Conservation (phyloP, 2,888 invertebrate genomes). For the Hetaerina titia region DNA sequence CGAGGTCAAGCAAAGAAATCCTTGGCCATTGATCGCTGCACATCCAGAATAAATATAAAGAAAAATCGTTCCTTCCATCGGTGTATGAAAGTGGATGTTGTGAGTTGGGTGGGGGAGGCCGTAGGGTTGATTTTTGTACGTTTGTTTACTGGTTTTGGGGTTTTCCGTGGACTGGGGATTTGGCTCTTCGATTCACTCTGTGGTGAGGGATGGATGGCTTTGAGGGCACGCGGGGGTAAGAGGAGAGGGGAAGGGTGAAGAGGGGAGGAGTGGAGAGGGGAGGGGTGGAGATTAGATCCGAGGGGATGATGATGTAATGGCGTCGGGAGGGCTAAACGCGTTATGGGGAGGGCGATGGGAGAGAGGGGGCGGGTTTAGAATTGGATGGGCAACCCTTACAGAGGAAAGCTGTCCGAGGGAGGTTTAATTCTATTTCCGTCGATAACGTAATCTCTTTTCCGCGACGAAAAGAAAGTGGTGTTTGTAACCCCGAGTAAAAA, state of each 20-base stretch:
- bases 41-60: neutral
- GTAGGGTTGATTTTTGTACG: neutral
- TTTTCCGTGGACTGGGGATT: neutral
- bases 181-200: neutral
- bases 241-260: neutral
- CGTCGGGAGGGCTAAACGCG: neutral
- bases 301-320: conserved; percentile 15
- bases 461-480: no score
- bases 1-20: conserved; percentile 12
- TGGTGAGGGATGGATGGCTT: neutral
- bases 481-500: no score
- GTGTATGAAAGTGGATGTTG: neutral
- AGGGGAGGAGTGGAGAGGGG: neutral
- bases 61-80: conserved; percentile 2
- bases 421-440: no score
- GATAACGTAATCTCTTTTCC: no score
- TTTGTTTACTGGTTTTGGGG: neutral
- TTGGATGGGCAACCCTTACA: no score
- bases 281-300: neutral
- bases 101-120: neutral
- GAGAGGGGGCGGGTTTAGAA: neutral
- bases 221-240: neutral
- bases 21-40: conserved; percentile 27
- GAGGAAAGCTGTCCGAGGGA: no score
- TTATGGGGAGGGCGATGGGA: neutral